Conservation (phyloP, 2,888 invertebrate genomes). For the Microctonus brassicae region DNA sequence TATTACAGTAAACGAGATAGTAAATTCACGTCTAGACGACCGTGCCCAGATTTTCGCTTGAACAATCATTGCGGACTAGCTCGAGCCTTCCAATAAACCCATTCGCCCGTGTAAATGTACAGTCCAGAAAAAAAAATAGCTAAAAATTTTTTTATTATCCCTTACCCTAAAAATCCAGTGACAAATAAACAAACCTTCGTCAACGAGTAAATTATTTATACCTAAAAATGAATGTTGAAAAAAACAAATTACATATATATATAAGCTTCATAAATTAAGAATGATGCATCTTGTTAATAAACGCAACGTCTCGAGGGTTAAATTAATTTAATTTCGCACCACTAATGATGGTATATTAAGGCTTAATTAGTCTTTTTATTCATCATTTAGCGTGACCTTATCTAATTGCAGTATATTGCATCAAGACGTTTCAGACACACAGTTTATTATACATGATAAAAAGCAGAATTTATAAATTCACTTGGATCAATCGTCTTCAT, state of each 20-base stretch:
- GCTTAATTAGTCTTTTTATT: slow-evolving; percentile 14
- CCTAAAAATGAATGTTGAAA: no score
- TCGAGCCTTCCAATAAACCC: slow-evolving; percentile 12
- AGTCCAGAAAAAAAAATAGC: background rate
- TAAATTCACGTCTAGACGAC: slow-evolving; percentile 40
- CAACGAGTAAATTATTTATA: no score
- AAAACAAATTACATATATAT: background rate
- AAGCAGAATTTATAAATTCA: background rate
- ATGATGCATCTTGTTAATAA: slow-evolving; percentile 14
- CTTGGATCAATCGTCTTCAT: background rate
- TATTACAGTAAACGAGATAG: background rate
- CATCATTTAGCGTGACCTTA: background rate
- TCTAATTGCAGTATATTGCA: background rate
- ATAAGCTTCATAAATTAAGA: no score
- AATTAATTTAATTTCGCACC: slow-evolving; percentile 3
- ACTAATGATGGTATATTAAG: slow-evolving; percentile 10
- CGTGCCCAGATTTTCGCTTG: slow-evolving; percentile 43
- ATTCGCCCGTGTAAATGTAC: slow-evolving; percentile 10
- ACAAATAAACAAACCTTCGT: no score
- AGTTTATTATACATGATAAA: background rate
- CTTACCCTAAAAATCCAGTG: no score
- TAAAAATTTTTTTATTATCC: background rate
- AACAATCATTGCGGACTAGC: slow-evolving; percentile 34
- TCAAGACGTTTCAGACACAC: background rate
- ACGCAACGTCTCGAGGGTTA: background rate